A percentile compares a stretch with the other conserved stretches of the same genome.
Conservation (phyloP, 2,888 invertebrate species). For the Gortyna flavago region DNA sequence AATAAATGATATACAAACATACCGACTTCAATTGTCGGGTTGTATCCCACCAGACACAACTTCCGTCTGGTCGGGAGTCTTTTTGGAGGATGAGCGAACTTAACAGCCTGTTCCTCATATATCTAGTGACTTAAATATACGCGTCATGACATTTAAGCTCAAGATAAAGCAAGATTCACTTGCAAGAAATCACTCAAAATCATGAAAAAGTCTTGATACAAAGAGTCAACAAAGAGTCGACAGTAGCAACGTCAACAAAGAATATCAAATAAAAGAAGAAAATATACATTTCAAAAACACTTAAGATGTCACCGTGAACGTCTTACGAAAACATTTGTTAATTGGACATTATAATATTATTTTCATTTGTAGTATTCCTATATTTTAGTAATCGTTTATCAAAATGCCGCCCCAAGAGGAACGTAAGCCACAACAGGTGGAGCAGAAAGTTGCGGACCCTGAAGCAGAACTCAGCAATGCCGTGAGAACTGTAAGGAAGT, state of each 20-base stretch:
- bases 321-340: slow-evolving; percentile 27
- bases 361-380: slow-evolving; percentile 52
- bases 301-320: slow-evolving; percentile 31
- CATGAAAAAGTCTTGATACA: not conserved
- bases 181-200: not conserved
- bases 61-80: no score
- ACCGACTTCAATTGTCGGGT: no score
- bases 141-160: no score
- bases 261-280: slow-evolving; percentile 29
- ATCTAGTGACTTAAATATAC: no score
- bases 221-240: not conserved
- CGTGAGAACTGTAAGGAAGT: slow-evolving; percentile 78
- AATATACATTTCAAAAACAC: slow-evolving; percentile 39
- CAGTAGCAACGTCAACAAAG: not conserved
- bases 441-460: slow-evolving; percentile 83
- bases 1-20: no score
- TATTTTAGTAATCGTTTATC: slow-evolving; percentile 38
- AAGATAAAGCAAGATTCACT: not conserved
- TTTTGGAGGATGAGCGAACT: no score
- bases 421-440: slow-evolving; percentile 66
- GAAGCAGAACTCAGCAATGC: slow-evolving; percentile 87
- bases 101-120: no score
- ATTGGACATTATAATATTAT: slow-evolving; percentile 43
- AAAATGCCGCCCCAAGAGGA: slow-evolving; percentile 82
- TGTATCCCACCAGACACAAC: no score